phyloP scores from a whole-genome alignment of 2,888 invertebrate genomes.

The Lysandra coridon region DNA sequence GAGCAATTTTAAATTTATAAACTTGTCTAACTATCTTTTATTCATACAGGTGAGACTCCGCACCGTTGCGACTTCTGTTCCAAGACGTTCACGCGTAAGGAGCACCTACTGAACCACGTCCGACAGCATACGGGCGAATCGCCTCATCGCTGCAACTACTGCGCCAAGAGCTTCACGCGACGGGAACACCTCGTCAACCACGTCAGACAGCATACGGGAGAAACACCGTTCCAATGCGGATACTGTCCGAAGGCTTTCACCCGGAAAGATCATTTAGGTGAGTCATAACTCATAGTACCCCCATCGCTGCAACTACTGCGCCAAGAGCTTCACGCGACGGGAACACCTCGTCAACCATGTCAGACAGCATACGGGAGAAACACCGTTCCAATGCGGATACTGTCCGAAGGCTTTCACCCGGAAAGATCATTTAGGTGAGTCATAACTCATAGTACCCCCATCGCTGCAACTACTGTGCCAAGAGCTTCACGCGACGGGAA shows the following conservation, averaged over 20 bases:
- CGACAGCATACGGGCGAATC: slow-evolving; percentile 90
- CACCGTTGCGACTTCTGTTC: slow-evolving; percentile 90
- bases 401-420: slow-evolving; percentile 92
- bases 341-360: slow-evolving; percentile 93
- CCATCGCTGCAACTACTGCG: slow-evolving; percentile 91
- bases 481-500: slow-evolving; percentile 92
- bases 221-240: slow-evolving; percentile 89
- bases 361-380: slow-evolving; percentile 88
- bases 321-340: slow-evolving; percentile 92
- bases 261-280: slow-evolving; percentile 88
- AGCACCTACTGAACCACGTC: slow-evolving; percentile 88
- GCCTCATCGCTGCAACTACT: slow-evolving; percentile 91
- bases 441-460: slow-evolving; percentile 79
- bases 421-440: slow-evolving; percentile 86
- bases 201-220: slow-evolving; percentile 89
- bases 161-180: slow-evolving; percentile 92
- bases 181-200: slow-evolving; percentile 93
- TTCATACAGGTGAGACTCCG: slow-evolving; percentile 55
- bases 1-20: background rate
- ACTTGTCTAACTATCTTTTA: background rate
- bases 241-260: slow-evolving; percentile 93
- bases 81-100: slow-evolving; percentile 88
- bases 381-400: slow-evolving; percentile 89
- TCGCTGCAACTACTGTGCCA: slow-evolving; percentile 91
- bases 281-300: slow-evolving; percentile 68